Evolutionary conservation across 1,140 invertebrate species (phyloP).

Genomic region (Alviniconcha marisindica): DNA sequence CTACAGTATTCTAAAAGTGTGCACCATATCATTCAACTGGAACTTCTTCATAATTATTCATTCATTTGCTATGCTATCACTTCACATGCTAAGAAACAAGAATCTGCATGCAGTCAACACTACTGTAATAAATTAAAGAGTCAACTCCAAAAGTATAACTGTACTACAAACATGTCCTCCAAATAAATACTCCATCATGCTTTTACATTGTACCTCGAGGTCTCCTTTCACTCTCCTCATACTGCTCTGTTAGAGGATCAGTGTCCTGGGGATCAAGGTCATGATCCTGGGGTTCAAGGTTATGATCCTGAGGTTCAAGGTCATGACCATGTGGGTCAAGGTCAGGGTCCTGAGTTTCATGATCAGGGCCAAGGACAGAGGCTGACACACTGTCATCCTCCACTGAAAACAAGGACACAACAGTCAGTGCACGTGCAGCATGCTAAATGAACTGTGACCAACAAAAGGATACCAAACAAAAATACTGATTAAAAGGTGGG

Average conservation of each 20-base stretch:
- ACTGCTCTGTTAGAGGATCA: conserved; percentile 11
- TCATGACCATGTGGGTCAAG: neutral
- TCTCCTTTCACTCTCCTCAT: conserved; percentile 14
- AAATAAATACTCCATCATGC: neutral
- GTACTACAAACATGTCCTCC: too few relatives aligned
- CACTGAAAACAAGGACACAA: conserved; percentile 28
- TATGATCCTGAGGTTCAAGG: neutral
- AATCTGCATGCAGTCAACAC: too few relatives aligned
- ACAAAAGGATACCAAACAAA: too few relatives aligned
- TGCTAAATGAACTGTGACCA: neutral
- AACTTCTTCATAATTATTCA: too few relatives aligned
- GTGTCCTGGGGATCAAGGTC: conserved; percentile 11
- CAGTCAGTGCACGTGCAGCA: conserved; percentile 29
- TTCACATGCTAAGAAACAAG: too few relatives aligned
- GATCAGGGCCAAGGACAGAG: conserved; percentile 7
- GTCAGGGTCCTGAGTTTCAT: neutral
- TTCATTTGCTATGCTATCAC: too few relatives aligned
- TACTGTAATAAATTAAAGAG: too few relatives aligned
- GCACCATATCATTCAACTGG: too few relatives aligned
- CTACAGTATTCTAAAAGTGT: too few relatives aligned
- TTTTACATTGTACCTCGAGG: conserved; percentile 1
- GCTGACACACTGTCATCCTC: conserved; percentile 27
- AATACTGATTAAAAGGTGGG: too few relatives aligned
- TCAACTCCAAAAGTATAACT: too few relatives aligned
- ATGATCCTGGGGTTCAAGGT: conserved; percentile 15